Percentiles rank a stretch among this genome's conserved stretches.
Evolutionary conservation across 2,797 vertebrate genomes (phyloP).

Genomic region (Hyperoplus lanceolatus): DNA sequence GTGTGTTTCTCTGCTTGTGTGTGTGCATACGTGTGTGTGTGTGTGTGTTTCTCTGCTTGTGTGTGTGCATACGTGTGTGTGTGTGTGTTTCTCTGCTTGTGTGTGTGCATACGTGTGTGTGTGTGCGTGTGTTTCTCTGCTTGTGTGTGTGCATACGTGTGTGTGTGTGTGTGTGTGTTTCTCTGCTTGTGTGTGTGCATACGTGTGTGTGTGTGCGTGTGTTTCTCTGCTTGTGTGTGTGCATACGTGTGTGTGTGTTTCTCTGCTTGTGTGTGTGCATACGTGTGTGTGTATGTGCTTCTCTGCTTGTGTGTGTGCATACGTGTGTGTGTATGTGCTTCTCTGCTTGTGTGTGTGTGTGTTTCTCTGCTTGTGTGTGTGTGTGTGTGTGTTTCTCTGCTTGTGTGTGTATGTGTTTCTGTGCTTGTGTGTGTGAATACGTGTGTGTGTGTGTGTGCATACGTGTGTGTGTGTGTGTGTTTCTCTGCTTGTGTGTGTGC

Average conservation of each 20-base stretch:
- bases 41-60: background rate
- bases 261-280: too few relatives aligned
- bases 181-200: slow-evolving; percentile 83
- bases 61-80: background rate
- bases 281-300: too few relatives aligned
- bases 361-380: background rate
- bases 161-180: slow-evolving; percentile 66
- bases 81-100: too few relatives aligned
- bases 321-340: too few relatives aligned
- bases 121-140: slow-evolving; percentile 7
- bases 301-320: too few relatives aligned
- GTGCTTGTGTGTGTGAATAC: background rate
- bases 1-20: too few relatives aligned
- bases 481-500: background rate
- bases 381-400: background rate
- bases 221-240: background rate
- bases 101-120: too few relatives aligned
- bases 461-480: slow-evolving; percentile 12
- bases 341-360: slow-evolving; percentile 13
- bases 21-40: too few relatives aligned
- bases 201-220: slow-evolving; percentile 8
- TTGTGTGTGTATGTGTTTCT: too few relatives aligned
- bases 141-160: too few relatives aligned
- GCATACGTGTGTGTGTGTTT: background rate
- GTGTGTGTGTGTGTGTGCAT: too few relatives aligned